These are phyloP conservation scores for Phylloscopus trochilus DNA, from an alignment of 2,113 vertebrate species.

Conservation along the genomic window DNA sequence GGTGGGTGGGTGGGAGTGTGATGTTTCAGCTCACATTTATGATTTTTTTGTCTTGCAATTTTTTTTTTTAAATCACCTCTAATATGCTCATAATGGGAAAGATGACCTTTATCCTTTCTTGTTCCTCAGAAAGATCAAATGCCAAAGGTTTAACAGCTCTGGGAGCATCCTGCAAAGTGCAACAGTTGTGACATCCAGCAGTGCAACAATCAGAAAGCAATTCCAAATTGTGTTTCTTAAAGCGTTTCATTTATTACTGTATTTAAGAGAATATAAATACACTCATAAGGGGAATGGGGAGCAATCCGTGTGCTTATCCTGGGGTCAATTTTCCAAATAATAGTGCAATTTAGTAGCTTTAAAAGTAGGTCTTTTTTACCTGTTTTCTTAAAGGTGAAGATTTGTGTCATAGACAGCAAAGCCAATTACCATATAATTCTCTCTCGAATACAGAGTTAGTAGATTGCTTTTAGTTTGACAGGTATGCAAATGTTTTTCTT, in stretches of 20 bases:
- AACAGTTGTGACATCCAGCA: neutral
- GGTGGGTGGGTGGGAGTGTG: neutral
- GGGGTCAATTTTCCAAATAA: neutral
- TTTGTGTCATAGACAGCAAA: neutral
- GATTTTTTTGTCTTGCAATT: neutral
- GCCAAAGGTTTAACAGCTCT: neutral
- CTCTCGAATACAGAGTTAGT: neutral
- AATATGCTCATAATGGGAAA: neutral
- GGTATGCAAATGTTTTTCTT: neutral
- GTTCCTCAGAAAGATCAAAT: neutral
- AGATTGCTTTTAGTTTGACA: neutral
- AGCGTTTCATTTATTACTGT: neutral
- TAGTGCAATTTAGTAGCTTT: neutral
- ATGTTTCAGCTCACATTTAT: neutral
- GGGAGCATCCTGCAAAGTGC: neutral
- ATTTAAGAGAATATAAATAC: neutral
- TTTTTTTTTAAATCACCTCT: neutral
- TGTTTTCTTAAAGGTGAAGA: neutral
- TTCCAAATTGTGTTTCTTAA: neutral
- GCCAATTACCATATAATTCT: neutral
- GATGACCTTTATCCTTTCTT: neutral
- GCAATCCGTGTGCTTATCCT: neutral
- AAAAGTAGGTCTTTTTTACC: neutral
- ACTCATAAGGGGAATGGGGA: neutral
- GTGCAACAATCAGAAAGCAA: neutral